Base-by-base conservation (phyloP, 2,888 invertebrate genomes). In the Periphyllus acericola region DNA sequence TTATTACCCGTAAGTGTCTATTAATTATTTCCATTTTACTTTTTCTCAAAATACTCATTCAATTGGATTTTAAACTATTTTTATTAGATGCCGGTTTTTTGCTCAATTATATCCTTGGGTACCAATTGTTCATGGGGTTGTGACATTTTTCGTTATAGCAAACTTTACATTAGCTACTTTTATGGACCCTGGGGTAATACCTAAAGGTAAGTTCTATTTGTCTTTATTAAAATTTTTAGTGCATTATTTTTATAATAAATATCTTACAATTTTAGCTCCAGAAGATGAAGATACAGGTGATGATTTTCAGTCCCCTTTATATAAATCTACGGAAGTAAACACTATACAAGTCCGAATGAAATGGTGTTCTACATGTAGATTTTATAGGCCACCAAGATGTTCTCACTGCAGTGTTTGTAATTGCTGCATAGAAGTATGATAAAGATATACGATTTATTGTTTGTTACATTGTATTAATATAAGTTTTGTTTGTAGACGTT, bases 311-410 rank as follows among this genome's bases (percentile, higher is more conserved):
- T 98, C 99, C 89, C 98, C 98, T 19, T 93, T 99, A 89, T 99
- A 99, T 92, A 98, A 97, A 93, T 98, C 96, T 92, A 98, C 99
- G 90, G 99, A 99, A 92, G 98, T 99, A 90, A 98, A 98, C 93
- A 99, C 99, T 89, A 98, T 99, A 90, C 98, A 98, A 25, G 98
- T 99, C 89, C 95, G 99, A 90, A 99, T 99, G 99, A 99, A 99
- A 93, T 99, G 99, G 99, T 99, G 99, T 93, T 97, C 98, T 90
- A 99, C 99, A 4, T 99, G 99, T 93, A 98, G 99, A 93, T 99
- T 99, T 93, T 99, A 99, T 93, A 94, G 99, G 91, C 99, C 99
- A 92, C 99, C 99, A 90, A 94, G 99, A 91, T 99, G 99, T 93
- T 98, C 98, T 89, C 99, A 99, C 93, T 99, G 99, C 93, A 98